These are phyloP conservation scores for Sylvicola cinctus DNA, from an alignment of 2,888 invertebrate genomes.

Conservation along the genomic window DNA sequence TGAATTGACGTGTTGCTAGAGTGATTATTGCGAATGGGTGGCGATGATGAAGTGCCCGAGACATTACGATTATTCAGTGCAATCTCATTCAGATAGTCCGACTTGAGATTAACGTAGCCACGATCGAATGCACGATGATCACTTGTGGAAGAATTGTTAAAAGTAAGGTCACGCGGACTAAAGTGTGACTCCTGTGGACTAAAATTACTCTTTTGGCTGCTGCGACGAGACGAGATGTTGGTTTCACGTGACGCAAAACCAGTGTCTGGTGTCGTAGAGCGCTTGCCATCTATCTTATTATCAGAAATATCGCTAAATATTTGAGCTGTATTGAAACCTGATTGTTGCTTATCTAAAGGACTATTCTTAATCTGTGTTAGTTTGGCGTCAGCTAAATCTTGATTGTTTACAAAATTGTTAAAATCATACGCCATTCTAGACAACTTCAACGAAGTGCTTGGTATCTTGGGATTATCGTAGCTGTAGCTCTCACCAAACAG, in stretches of 20 bases:
- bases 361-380: slow-evolving; percentile 13
- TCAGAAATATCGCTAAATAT: slow-evolving; percentile 10
- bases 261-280: slow-evolving; percentile 25
- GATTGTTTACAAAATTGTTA: not conserved
- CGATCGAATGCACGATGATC: not conserved
- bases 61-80: not conserved
- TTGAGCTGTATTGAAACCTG: slow-evolving; percentile 13
- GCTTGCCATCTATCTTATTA: slow-evolving; percentile 20
- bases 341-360: slow-evolving; percentile 18
- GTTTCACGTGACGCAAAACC: slow-evolving; percentile 25
- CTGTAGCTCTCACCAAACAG: slow-evolving; percentile 13
- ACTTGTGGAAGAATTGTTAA: not conserved
- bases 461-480: slow-evolving; percentile 4
- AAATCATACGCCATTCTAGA: slow-evolving; percentile 2
- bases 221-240: slow-evolving; percentile 22
- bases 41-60: slow-evolving; percentile 12
- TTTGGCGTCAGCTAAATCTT: slow-evolving; percentile 1
- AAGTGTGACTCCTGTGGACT: slow-evolving; percentile 23
- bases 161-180: slow-evolving; percentile 10
- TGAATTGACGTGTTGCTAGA: slow-evolving; percentile 18
- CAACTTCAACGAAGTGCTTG: slow-evolving; percentile 3
- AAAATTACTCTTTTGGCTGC: slow-evolving; percentile 25
- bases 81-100: slow-evolving; percentile 1
- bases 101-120: not conserved
- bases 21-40: slow-evolving; percentile 16